These are phyloP conservation scores for Platycercus adscitus DNA, from an alignment of 2,113 vertebrate genomes.

Conservation along the genomic window DNA sequence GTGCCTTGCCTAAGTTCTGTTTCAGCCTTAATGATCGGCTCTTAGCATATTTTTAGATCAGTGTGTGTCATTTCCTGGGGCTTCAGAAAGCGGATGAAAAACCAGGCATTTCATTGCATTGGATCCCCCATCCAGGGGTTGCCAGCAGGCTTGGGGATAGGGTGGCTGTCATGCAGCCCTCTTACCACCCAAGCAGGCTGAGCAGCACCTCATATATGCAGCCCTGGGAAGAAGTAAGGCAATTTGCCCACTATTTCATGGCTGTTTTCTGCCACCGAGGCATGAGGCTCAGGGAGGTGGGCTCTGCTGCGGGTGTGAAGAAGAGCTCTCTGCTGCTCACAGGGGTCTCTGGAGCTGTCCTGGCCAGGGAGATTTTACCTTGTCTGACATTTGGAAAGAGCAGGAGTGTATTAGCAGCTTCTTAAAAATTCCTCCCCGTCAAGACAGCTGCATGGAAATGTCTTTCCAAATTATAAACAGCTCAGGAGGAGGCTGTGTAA, in stretches of 20 bases:
- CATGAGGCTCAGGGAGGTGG: not conserved
- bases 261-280: not conserved
- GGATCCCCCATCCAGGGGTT: not conserved
- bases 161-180: not conserved
- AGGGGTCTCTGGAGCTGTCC: not conserved
- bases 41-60: not conserved
- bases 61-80: not conserved
- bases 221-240: not conserved
- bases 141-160: not conserved
- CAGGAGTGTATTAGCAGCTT: not conserved
- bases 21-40: not conserved
- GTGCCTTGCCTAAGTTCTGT: conserved; percentile 19
- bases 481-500: not conserved
- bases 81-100: not conserved
- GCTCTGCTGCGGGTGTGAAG: not conserved
- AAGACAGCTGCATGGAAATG: not conserved
- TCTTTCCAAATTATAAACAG: not conserved
- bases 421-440: not conserved
- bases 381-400: not conserved
- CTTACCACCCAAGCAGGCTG: not conserved
- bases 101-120: not conserved
- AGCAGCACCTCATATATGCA: not conserved
- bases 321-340: not conserved
- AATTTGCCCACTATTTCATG: not conserved
- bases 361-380: not conserved